Evolutionary conservation across 1,140 invertebrate genomes (phyloP), one percentile per base, ranked within the genome.

Genomic region (Penaeus japonicus): DNA sequence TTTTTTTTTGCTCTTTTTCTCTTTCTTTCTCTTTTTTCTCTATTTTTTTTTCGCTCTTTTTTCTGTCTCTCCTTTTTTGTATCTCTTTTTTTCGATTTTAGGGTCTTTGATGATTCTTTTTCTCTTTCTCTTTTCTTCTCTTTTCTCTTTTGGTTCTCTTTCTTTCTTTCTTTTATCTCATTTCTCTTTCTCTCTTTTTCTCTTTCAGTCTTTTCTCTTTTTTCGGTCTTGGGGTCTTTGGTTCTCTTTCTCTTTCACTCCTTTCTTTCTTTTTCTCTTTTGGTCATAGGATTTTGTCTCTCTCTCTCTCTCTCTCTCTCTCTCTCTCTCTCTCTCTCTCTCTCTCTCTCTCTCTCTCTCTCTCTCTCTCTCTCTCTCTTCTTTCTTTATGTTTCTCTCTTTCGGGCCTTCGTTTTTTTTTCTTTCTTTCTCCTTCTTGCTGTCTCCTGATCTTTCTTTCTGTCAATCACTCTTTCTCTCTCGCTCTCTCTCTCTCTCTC

Each of bases 131-230:
- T 73, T 79, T n/a, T 79, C 5, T 79, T n/a, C 20, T n/a, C 35
- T 4, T 79, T 47, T 47, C 77, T 53, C 39, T 47, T n/a, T n/a
- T 79, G 35, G 47, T 47, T 79, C 35, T 53, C 77, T 54, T 22
- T 20, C 81, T 83, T 59, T 65, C 81, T 35, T 59, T 84, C 82
- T 84, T 53, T 80, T 53, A 73, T 65, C 54, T 65, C 53, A 59
- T 70, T 24, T 70, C 82, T 53, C 65, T 84, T 39, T 53, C 62
- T 84, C 57, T 54, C 39, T 84, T 47, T 84, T 15, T 59, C 22
- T 53, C 22, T 27, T 32, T 15, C 17, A 75, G 30, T 1, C 30
- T n/a, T 75, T n/a, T 75, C 17, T 75, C 22, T 75, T n/a, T 75
- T 22, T 17, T 17, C 70, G 30, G 17, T 22, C 15, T 27, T n/a